phyloP scores from a whole-genome alignment of 2,888 invertebrate genomes.

The Agrenia bidenticulata region DNA sequence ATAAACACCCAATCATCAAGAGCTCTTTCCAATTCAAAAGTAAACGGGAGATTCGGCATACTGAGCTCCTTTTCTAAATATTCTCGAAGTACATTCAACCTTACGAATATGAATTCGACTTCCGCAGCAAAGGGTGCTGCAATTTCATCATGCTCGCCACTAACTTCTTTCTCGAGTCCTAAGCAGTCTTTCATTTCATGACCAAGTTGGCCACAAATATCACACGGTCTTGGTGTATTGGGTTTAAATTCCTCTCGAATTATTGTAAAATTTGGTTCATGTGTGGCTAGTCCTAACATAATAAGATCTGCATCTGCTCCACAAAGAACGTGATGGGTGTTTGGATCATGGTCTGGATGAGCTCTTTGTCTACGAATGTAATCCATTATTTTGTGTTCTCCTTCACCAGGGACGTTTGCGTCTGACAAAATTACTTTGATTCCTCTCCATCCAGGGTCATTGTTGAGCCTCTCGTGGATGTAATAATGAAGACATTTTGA shows the following conservation, averaged over 20 bases:
- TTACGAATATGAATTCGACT: constrained; percentile 86
- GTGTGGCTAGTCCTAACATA: constrained; percentile 97
- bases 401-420: constrained; percentile 96
- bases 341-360: constrained; percentile 94
- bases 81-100: constrained; percentile 88
- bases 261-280: constrained; percentile 98
- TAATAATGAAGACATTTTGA: constrained; percentile 76
- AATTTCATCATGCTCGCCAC: constrained; percentile 63
- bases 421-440: constrained; percentile 97
- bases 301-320: constrained; percentile 98
- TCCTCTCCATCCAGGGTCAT: constrained; percentile 90
- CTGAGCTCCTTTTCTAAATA: constrained; percentile 84
- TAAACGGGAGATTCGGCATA: constrained; percentile 91
- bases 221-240: constrained; percentile 92
- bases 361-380: constrained; percentile 93
- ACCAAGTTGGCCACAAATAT: constrained; percentile 80
- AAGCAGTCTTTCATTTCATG: constrained; percentile 94
- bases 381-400: constrained; percentile 99
- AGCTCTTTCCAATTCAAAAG: constrained; percentile 90
- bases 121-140: constrained; percentile 66
- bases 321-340: constrained; percentile 95
- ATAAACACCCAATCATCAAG: constrained; percentile 97
- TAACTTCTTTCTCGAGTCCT: constrained; percentile 67
- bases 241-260: constrained; percentile 98
- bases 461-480: constrained; percentile 85